Conservation (phyloP, 1,140 invertebrate species). For the Maconellicoccus hirsutus region DNA sequence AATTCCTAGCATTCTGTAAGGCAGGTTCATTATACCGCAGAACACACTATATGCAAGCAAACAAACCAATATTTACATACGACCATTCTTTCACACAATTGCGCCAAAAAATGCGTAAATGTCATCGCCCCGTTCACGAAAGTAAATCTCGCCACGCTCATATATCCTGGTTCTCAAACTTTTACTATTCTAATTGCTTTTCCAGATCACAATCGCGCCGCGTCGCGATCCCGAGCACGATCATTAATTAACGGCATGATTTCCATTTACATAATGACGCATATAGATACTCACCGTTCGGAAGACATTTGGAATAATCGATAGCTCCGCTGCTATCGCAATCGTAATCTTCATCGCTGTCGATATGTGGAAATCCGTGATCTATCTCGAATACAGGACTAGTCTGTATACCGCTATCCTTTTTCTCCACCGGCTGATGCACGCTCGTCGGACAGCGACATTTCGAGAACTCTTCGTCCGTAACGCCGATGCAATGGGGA, state of each 20-base stretch:
- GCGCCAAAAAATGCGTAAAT: not conserved
- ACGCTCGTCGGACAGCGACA: constrained; percentile 18
- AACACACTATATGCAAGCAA: too few relatives aligned
- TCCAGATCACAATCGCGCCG: not conserved
- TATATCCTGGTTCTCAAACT: not conserved
- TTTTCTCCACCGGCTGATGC: constrained; percentile 13
- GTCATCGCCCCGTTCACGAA: not conserved
- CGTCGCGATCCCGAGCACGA: not conserved
- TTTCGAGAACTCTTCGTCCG: not conserved
- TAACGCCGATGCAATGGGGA: constrained; percentile 36
- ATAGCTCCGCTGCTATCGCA: constrained; percentile 18
- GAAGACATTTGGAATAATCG: constrained; percentile 14
- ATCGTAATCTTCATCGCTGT: constrained; percentile 21
- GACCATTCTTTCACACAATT: not conserved
- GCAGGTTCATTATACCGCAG: not conserved
- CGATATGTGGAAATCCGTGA: constrained; percentile 19
- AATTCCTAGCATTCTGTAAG: not conserved
- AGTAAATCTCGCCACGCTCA: too few relatives aligned
- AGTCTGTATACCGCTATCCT: constrained; percentile 17
- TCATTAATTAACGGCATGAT: constrained; percentile 5
- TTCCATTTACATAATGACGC: constrained; percentile 1
- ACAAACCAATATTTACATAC: not conserved
- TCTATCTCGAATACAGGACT: constrained; percentile 20
- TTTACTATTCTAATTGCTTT: not conserved
- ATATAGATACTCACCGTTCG: not conserved